Base-by-base conservation (phyloP, 2,797 vertebrate genomes). In the Centroberyx gerrardi region DNA sequence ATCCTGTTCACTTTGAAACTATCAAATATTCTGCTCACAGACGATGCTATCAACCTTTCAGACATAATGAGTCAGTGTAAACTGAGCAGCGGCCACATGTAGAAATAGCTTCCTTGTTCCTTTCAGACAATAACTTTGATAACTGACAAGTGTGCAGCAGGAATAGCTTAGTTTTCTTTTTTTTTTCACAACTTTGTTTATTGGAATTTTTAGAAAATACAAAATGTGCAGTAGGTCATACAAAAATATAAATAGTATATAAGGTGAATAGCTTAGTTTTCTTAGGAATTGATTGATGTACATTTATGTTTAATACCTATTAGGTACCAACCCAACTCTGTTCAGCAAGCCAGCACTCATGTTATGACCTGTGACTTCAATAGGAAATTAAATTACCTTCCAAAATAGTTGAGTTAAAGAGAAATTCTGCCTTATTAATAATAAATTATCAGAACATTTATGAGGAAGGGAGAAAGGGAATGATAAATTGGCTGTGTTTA, bases 1-100 rank as follows among this genome's bases (percentile, higher is more conserved):
- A 67, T 74, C 77, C 54, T 69, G 79, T 72, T 85, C 22, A 46
- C 28, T 62, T 5, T 36, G 28, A 81, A 70, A 60, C 54, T 2
- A 28, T 71, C 74, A 79, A 75, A 78, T n/a, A 55, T 15, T 70
- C 36, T 72, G 22, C 40, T 78, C 40, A 49, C 61, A 62, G 70
- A 46, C 2, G 27, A 74, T 72, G 18, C 62, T 71, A 59, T 79
- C 44, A 58, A 44, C 40, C 17, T 49, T 36, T 55, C 15, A 73
- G 56, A 75, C 48, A 44, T 29, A 58, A 61, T 73, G 70, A 81
- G 48, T 79, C 63, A 51, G 12, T 14, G 10, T 10, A 61, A 22
- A 78, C 58, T 36, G 29, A 68, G 10, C 38, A 61, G 5, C 12
- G 7, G 44, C 27, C 58, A 28, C 61, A 69, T 49, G 5, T 51